Evolutionary conservation across 1,140 invertebrate species (phyloP), one percentile per base, ranked within the genome.

Genomic region (Drosophila rufa): DNA sequence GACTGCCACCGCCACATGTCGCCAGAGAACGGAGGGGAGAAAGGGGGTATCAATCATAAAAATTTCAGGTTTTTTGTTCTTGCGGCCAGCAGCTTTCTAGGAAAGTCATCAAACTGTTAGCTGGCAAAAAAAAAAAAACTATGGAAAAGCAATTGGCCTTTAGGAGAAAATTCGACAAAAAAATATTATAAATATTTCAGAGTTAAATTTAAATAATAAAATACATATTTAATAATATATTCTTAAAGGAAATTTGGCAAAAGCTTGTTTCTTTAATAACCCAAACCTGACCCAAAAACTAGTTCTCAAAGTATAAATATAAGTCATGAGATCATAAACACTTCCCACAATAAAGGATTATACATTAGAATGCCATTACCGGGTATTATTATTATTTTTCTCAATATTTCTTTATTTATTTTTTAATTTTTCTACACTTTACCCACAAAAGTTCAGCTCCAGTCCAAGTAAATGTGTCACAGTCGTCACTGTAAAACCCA

Each of bases 1-100:
- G 53, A 60, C 47, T 68, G 42, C 62, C 69, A 71, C 69, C 66
- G 62, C 75, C 75, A 77, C 75, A 77, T 77, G 75, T 77, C 74
- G 73, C 71, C 74, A 45, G 40, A 33, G 43, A 48, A 42, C 53
- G 40, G 30, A 38, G 8, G 8, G 15, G 9, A 15, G 3, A 38
- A 19, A 8, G 7, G 25, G 30, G 33, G 55, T 75, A 76, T 78
- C 25, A 78, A 78, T 77, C 74, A 78, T 67, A 77, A 60, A 56
- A 78, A 51, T 73, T 79, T 50, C 22, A 65, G 60, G 51, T 57
- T 75, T 65, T 45, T 75, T 45, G 25, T 53, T 65, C 43, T 64
- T 45, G 36, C 25, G 51, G 40, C 25, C 38, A 27, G 51, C 69
- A 55, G 40, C 67, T 42, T 69, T 42, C 43, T 38, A 38, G 42